These are phyloP conservation scores for Epinephelus malabaricus DNA, from an alignment of 2,797 vertebrate species.

Conservation along the genomic window DNA sequence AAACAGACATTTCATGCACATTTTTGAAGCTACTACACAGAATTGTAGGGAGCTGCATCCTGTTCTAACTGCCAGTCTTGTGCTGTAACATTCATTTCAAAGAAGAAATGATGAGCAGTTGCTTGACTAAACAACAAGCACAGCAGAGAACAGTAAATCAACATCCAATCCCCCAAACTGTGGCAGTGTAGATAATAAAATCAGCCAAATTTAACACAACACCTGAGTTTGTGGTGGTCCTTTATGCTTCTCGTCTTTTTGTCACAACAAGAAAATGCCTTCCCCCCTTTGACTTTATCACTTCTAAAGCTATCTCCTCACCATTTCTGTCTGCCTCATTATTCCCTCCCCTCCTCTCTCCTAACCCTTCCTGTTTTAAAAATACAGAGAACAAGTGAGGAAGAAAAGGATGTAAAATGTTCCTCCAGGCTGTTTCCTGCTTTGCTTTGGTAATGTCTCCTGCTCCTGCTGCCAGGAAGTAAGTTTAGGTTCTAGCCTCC, in stretches of 20 bases:
- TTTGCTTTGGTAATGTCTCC: constrained; percentile 68
- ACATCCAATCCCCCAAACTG: constrained; percentile 42
- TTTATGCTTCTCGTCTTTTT: constrained; percentile 40
- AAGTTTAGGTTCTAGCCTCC: constrained; percentile 48
- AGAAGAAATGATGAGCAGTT: constrained; percentile 29
- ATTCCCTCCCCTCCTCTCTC: constrained; percentile 23
- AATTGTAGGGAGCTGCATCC: neutral
- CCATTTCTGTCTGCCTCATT: constrained; percentile 53
- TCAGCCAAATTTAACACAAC: constrained; percentile 35
- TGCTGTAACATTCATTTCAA: constrained; percentile 38
- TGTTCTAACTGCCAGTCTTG: constrained; percentile 27
- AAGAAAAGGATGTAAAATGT: constrained; percentile 56
- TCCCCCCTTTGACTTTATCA: constrained; percentile 43
- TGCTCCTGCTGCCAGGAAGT: constrained; percentile 56
- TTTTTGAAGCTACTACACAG: neutral
- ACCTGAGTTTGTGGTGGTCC: constrained; percentile 3
- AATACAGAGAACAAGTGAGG: constrained; percentile 49
- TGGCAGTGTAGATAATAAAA: constrained; percentile 43
- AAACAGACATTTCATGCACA: constrained; percentile 1
- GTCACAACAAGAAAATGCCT: constrained; percentile 28
- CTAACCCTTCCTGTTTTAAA: constrained; percentile 29
- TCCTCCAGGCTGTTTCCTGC: constrained; percentile 63
- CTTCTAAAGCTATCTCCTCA: constrained; percentile 33
- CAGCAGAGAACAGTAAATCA: constrained; percentile 47
- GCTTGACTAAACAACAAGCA: constrained; percentile 41